Evolutionary conservation across 1,140 invertebrate genomes (phyloP), one percentile per base, ranked within the genome.

Genomic region (Drosophila kikkawai): DNA sequence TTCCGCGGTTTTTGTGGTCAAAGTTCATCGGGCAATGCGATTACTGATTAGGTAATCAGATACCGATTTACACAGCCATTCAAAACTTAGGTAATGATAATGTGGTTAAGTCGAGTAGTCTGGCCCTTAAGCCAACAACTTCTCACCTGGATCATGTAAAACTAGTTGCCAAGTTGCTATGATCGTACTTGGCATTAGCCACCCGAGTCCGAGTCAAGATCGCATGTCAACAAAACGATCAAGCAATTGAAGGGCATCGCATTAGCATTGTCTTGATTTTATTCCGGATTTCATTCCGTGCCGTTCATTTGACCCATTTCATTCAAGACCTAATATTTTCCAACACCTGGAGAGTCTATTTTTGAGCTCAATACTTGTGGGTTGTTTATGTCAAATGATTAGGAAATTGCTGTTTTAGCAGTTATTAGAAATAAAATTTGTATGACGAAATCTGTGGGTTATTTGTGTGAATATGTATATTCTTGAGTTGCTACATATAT

Each of bases 381-480:
- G 19, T 76, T 76, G 70, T 64, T 79, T 57, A 45, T 67, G 48
- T 34, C 41, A n/a, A 61, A 66, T 19, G 80, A 83, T 76, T 79
- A 83, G 47, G 15, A 79, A 76, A 56, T 39, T 68, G 50, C 39
- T 68, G 34, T 45, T 75, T 48, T 47, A 68, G 48, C 70, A 80
- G 67, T 59, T 58, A 53, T 41, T 63, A 22, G 39, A 56, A 47
- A 17, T 42, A 32, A 17, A 50, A 51, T 66, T 17, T 60, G 22
- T 13, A 44, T 82, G 63, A 63, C 69, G 56, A 82, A 61, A 59
- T 74, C 69, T 61, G 51, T 51, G 64, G 67, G 82, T 85, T 84
- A 85, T 85, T 50, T 32, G 39, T 55, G 15, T n/a, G 17, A 51
- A 45, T 22, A 19, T 29, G 0, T 29, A 29, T 15, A 26, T 51